phyloP scores from a whole-genome alignment of 2,113 vertebrate species.

The Nyctibius bracteatus region DNA sequence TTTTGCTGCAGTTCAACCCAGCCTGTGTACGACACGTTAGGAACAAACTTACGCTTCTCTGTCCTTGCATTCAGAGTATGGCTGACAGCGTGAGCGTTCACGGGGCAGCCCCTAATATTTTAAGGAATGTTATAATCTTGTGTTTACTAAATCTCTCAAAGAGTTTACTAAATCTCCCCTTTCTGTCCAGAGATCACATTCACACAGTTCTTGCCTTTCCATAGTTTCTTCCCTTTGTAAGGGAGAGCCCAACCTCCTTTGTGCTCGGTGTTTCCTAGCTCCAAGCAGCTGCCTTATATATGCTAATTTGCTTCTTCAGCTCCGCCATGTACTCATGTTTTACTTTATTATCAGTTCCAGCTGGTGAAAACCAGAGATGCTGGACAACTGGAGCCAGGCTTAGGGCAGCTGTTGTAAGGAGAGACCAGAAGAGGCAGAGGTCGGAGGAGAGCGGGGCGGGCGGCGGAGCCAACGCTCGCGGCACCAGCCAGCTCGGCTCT shows the following conservation, averaged over 20 bases:
- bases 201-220: neutral
- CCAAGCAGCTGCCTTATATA: neutral
- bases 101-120: neutral
- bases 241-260: neutral
- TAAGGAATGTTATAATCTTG: too few relatives aligned
- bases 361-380: neutral
- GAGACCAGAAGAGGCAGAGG: neutral
- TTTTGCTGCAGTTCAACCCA: neutral
- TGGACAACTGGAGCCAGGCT: neutral
- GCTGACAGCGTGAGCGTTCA: neutral
- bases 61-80: fast-evolving
- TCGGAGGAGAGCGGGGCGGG: neutral
- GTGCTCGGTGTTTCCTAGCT: neutral
- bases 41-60: neutral
- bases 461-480: fast-evolving
- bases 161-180: neutral
- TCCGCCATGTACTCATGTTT: neutral
- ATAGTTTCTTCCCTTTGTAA: neutral
- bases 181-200: neutral
- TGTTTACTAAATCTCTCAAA: too few relatives aligned
- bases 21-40: fast-evolving
- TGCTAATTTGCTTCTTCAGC: fast-evolving
- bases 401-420: fast-evolving
- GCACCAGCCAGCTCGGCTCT: neutral
- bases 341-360: neutral